Evolutionary conservation across 2,113 vertebrate species (phyloP), one percentile per base, ranked within the genome.

Genomic region (Mola mola): DNA sequence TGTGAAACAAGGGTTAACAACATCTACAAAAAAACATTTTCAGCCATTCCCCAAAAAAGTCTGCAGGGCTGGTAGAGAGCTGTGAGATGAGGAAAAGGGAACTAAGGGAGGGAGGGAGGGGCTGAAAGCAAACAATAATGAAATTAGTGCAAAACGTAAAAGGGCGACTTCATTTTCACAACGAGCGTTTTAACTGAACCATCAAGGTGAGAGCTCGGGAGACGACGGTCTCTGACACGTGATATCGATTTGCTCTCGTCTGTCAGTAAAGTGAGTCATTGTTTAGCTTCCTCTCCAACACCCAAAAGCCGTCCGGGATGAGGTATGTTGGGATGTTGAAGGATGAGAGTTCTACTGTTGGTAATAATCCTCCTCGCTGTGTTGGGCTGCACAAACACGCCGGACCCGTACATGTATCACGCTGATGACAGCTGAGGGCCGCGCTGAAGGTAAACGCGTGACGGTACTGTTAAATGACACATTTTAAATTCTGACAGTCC

Each of bases 1-100:
- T 92, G 90, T 92, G 88, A 92, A 92, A 91, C 82, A 88, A 83
- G 86, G 90, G 87, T 91, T 91, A 91, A 90, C 84, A 88, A 90
- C 84, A 85, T 73, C 49, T 72, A 61, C 55, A 52, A 56, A 51
- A 57, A 53, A 36, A 34, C 62, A 36, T 13, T 9, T 36, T 16
- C 38, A 19, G 16, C 9, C 29, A 21, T 40, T 65, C 46, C 70
- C 37, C 1, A 69, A 67, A 64, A 56, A 72, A 67, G 15, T 36
- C 51, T 44, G 44, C 19, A 42, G 57, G 66, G 48, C 42, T 71
- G 47, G 46, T 38, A 48, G 52, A 24, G 47, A 65, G 26, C 50
- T 46, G 46, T 70, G 75, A 77, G 56, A 68, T 37, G 17, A 61
- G 70, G 49, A 81, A 64, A 51, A 47, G 68, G 75, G 62, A 71